Evolutionary conservation across 2,113 vertebrate genomes (phyloP), one percentile per base, ranked within the genome.

Genomic region (Dinomys branickii): DNA sequence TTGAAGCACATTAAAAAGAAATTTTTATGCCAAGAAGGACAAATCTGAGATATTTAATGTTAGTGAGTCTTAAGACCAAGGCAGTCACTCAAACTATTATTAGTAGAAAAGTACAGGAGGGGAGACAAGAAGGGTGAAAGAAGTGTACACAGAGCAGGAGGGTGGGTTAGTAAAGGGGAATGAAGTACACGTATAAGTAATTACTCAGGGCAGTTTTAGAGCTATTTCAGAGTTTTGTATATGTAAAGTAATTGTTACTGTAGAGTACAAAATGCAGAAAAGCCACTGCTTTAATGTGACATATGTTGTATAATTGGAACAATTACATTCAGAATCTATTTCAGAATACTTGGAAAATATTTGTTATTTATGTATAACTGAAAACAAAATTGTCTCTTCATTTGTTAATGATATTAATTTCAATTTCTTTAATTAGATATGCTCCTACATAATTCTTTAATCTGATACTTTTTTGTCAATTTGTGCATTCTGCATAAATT

Each of bases 11-110:
- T 75, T 9, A 20, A 10, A 86, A 35, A 4, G 71, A 94, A 44
- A 65, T 92, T 44, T 9, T 2, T 1, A 30, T 2, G 17, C 1
- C 3, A 11, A 9, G 41, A 77, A 30, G 5, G 7, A 69, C 1
- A 91, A 33, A 86, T 71, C 9, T 3, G 41, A 91, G 67, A 13
- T 2, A 1, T 63, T 75, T 77, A 90, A 83, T 10, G n/a, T 78
- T 50, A 59, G 0, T 67, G 2, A 8, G 1, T 61, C 1, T 87
- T 88, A 59, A 13, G 30, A 35, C 58, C 4, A 58, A 38, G 73
- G 73, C 22, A 44, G 1, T 28, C 20, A 24, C 33, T 20, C 11
- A 33, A 44, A 83, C 41, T 1, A 86, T 16, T 19, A n/a, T 35
- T 85, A 54, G 30, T 26, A 89, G 38, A 75, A 94, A 96, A 38